Conservation (phyloP, 2,113 vertebrate species). For the Microtus pennsylvanicus region DNA sequence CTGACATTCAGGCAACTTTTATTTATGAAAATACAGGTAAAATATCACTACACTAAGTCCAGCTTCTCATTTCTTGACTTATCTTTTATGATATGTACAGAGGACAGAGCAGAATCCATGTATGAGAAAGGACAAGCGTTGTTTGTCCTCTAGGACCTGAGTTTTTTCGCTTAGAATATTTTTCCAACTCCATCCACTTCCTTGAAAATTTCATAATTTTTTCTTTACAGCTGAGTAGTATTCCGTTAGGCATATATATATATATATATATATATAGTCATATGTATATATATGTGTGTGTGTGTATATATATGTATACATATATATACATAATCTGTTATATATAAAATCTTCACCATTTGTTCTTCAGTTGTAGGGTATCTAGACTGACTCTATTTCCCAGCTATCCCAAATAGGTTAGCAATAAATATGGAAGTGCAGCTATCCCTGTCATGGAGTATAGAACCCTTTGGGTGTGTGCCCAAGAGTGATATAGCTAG, state of each 20-base stretch:
- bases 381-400: background rate
- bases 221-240: background rate
- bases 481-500: background rate
- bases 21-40: no score
- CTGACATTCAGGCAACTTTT: no score
- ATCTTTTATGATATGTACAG: background rate
- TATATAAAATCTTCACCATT: background rate
- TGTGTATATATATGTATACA: no score
- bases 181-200: background rate
- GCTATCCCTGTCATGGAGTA: background rate
- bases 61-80: background rate
- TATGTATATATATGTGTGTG: background rate
- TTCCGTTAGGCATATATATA: no score
- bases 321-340: no score
- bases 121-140: background rate
- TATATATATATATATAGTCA: no score
- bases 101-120: background rate
- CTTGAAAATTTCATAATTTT: background rate
- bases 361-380: background rate
- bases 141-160: background rate
- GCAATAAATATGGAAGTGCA: background rate
- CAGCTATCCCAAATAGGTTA: background rate
- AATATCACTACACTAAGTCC: background rate
- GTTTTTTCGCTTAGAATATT: background rate
- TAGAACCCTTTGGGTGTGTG: background rate